Base-by-base conservation (phyloP, 2,113 vertebrate genomes). In the Hiodon tergisus region DNA sequence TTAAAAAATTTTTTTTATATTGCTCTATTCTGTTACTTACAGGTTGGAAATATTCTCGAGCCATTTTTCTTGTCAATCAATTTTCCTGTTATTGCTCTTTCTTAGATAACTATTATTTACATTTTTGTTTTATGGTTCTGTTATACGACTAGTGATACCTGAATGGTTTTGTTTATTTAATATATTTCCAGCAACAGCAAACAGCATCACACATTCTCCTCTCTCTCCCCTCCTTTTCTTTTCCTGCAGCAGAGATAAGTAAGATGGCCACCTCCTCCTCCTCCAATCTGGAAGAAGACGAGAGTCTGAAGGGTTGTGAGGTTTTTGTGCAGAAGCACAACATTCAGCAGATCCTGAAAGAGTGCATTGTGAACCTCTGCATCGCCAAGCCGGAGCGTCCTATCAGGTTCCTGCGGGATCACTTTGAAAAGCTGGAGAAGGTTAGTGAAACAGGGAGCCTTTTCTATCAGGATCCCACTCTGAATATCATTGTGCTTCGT, bases 401-500 rank as follows among this genome's bases (percentile, higher is more conserved):
- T 81, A 91, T 99, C 95, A 93, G 91, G 82, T 99, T 98, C 90
- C 92, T 99, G 77, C 91, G 95, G 80, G 96, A 98, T 78, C 94
- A 98, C 88, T 99, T 98, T 74, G 95, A 98, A 85, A 94, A 94
- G 85, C 89, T 98, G 91, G 97, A 99, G 87, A 96, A 98, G 97
- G 96, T 99, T 81, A 88, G 95, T 93, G 81, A 73, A 58, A 78
- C 8, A 71, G 67, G 52, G n/a, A 59, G 57, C 6, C 71, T 78
- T 11, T 70, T 50, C 78, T 68, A 75, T 73, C 8, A 2, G 50
- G 75, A 3, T 70, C 13, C 77, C 8, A 46, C 4, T 69, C 46
- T 31, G 65, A 11, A 11, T 47, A 47, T 31, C 10, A 6, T 6
- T 50, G 13, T 11, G 8, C 59, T 5, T n/a, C 8, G 4, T 14